phyloP scores from a whole-genome alignment of 2,113 vertebrate species.

The Gorilla gorilla region DNA sequence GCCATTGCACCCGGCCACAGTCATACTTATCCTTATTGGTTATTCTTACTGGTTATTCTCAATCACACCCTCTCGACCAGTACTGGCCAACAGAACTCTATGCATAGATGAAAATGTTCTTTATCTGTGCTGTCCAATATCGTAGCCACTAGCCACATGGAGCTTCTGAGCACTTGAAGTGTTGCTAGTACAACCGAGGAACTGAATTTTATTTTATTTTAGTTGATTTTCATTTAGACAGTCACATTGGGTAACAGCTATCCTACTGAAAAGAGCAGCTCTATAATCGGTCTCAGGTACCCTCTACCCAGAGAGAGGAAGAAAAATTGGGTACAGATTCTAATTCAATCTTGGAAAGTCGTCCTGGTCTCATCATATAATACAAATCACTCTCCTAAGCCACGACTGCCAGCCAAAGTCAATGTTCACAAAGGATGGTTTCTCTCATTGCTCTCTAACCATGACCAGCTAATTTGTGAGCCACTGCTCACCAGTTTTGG shows the following conservation, averaged over 20 bases:
- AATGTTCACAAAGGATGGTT: not conserved
- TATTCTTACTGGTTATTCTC: not conserved
- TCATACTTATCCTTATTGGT: too few species aligned
- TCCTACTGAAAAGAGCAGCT: not conserved
- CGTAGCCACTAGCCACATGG: fast-evolving
- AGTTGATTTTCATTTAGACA: not conserved
- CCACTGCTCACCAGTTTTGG: not conserved
- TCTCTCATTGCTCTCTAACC: not conserved
- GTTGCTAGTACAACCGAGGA: not conserved
- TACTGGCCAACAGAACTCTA: not conserved
- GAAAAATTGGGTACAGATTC: not conserved
- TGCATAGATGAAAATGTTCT: not conserved
- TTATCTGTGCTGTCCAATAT: not conserved
- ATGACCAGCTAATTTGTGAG: not conserved
- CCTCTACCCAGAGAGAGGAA: not conserved
- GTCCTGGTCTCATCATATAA: not conserved
- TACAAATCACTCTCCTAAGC: not conserved
- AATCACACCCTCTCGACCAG: not conserved
- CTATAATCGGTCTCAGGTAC: not conserved
- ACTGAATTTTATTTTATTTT: not conserved
- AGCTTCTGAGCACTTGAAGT: too few species aligned
- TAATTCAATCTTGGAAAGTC: not conserved
- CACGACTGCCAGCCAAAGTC: not conserved
- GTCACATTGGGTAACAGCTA: not conserved
- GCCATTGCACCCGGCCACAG: too few species aligned